These are phyloP conservation scores for Chelonia mydas DNA, from an alignment of 2,797 vertebrate species.

Conservation along the genomic window DNA sequence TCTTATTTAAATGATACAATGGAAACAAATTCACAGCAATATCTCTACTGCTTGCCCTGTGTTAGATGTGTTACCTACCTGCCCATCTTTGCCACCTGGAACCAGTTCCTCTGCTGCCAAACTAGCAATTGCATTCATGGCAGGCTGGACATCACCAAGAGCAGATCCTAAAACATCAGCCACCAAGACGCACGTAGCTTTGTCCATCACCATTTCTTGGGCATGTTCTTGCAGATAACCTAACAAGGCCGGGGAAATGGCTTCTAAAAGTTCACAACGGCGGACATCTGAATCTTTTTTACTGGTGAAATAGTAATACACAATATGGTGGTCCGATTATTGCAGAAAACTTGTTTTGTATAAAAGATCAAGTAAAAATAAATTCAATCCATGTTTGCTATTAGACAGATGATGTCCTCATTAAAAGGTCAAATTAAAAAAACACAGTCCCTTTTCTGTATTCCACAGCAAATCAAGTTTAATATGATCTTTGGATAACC, in stretches of 20 bases:
- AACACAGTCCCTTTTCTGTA: background rate
- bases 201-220: conserved; percentile 87
- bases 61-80: conserved; percentile 81
- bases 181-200: conserved; percentile 86
- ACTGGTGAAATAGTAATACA: conserved; percentile 75
- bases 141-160: conserved; percentile 86
- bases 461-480: background rate
- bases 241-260: conserved; percentile 87
- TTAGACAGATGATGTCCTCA: background rate
- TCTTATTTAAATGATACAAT: background rate
- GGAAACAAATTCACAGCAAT: background rate
- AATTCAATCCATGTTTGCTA: accelerated
- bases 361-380: background rate
- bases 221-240: conserved; percentile 86
- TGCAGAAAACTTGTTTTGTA: background rate
- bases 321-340: background rate
- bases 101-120: conserved; percentile 87
- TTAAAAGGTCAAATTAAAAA: background rate
- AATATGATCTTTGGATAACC: accelerated
- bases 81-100: conserved; percentile 86
- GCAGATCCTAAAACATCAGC: conserved; percentile 88
- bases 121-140: conserved; percentile 89
- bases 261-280: conserved; percentile 89
- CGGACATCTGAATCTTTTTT: conserved; percentile 90
- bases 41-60: background rate